phyloP scores from a whole-genome alignment of 2,797 vertebrate species.

The Phylloscopus collybita region DNA sequence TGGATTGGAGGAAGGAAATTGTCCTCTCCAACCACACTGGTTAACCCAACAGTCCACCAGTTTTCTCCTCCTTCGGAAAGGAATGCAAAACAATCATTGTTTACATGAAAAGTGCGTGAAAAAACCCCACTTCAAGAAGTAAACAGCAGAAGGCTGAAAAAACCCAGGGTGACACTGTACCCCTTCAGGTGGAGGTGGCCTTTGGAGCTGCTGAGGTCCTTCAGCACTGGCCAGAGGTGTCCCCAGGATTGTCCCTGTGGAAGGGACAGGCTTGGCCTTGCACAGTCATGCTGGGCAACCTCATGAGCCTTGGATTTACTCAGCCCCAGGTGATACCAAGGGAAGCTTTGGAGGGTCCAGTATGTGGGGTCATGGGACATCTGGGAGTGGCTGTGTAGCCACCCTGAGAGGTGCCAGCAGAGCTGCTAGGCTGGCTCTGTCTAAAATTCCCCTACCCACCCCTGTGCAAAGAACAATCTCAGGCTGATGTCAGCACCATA shows the following conservation, averaged over 20 bases:
- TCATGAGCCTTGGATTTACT: neutral
- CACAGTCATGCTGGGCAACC: neutral
- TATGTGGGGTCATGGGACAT: rapidly evolving
- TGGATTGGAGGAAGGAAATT: no score
- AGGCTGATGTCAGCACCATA: neutral
- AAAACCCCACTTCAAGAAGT: no score
- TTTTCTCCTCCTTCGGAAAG: no score
- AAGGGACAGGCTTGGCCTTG: neutral
- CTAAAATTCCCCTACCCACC: neutral
- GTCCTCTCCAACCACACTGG: no score
- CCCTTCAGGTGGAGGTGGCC: neutral
- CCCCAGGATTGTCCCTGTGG: neutral
- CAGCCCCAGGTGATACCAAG: neutral
- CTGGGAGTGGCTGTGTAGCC: neutral
- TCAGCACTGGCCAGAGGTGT: neutral
- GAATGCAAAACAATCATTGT: no score
- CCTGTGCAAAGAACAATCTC: neutral
- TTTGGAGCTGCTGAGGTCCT: neutral
- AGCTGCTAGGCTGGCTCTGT: neutral
- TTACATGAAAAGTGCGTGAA: no score
- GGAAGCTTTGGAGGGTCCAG: neutral
- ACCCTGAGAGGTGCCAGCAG: neutral
- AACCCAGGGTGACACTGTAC: no score
- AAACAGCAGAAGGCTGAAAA: no score
- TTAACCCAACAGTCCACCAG: no score